Evolutionary conservation across 2,113 vertebrate species (phyloP), one percentile per base, ranked within the genome.

Genomic region (Plotosus lineatus): DNA sequence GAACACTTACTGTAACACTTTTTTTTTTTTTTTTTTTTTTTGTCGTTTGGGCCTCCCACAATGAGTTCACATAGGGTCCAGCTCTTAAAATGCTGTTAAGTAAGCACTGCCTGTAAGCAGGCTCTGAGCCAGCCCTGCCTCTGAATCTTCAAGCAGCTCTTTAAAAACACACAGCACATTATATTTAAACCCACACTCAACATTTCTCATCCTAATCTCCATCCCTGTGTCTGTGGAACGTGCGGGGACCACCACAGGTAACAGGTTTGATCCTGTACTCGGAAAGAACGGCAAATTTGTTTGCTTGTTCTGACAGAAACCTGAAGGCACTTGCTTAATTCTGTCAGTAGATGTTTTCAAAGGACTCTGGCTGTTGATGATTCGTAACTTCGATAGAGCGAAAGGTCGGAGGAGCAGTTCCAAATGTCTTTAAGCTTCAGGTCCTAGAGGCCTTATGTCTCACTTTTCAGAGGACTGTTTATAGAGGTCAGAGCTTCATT

Each of bases 71-170:
- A 6, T 26, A 56, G 51, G 63, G 50, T 79, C n/a, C 77, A 56
- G 51, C 69, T 73, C 46, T 51, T 73, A 51, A 73, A 73, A 73
- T 23, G 28, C 46, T 73, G 69, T 36, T 46, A 40, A 58, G 38
- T 6, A 72, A 58, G 12, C n/a, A 4, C 5, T n/a, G 36, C 77
- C 19, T 79, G 38, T 21, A 56, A 69, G 36, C 50, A 55, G 65
- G 50, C n/a, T 31, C 28, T 6, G 19, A 15, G 46, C 66, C 78
- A 23, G 19, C 6, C 23, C 58, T 50, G 44, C 58, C 75, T 66
- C 38, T 46, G 38, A 19, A 14, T 79, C n/a, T 28, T 68, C 33
- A 42, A 50, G 61, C 51, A 42, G 23, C 65, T 55, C n/a, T 28
- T 51, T 14, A 26, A 68, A 69, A 48, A 36, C 63, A 5, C 50